A percentile compares a stretch with the other conserved stretches of the same genome.
phyloP scores from a whole-genome alignment of 2,888 invertebrate genomes.

The Diadegma fenestrale region DNA sequence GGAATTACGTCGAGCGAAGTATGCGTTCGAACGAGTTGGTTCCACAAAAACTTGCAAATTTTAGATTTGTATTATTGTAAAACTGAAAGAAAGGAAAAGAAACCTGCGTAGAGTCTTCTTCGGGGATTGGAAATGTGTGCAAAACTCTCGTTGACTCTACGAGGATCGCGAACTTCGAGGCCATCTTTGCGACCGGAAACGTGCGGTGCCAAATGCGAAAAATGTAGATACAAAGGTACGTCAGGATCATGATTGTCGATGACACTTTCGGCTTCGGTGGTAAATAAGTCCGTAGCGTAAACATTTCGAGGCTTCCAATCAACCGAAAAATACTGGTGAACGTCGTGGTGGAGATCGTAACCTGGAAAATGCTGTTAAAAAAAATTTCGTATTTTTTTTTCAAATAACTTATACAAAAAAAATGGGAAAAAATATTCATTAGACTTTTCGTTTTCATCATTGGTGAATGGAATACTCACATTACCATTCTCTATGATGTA shows the following conservation, averaged over 20 bases:
- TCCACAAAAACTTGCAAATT: neutral
- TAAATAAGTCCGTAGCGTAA: slow-evolving; percentile 91
- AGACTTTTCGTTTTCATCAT: neutral
- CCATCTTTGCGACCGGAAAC: slow-evolving; percentile 89
- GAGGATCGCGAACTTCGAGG: slow-evolving; percentile 89
- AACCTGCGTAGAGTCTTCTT: slow-evolving; percentile 91
- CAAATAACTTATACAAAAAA: neutral
- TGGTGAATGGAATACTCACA: neutral
- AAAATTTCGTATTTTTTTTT: neutral
- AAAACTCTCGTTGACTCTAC: slow-evolving; percentile 89
- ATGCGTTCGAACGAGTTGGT: no score
- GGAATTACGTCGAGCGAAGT: slow-evolving; percentile 62
- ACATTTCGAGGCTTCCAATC: slow-evolving; percentile 78
- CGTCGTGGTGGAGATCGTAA: slow-evolving; percentile 84
- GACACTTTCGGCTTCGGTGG: slow-evolving; percentile 88
- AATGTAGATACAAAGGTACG: slow-evolving; percentile 91
- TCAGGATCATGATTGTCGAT: slow-evolving; percentile 87
- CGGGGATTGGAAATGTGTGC: slow-evolving; percentile 89
- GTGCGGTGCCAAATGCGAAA: slow-evolving; percentile 93
- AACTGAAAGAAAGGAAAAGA: slow-evolving; percentile 19
- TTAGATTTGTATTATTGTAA: neutral
- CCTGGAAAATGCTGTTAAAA: slow-evolving; percentile 76
- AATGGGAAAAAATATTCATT: neutral
- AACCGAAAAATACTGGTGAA: slow-evolving; percentile 76
- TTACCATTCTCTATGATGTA: slow-evolving; percentile 85